Evolutionary conservation across 2,113 vertebrate genomes (phyloP).

Genomic region (Phyllostomus discolor): DNA sequence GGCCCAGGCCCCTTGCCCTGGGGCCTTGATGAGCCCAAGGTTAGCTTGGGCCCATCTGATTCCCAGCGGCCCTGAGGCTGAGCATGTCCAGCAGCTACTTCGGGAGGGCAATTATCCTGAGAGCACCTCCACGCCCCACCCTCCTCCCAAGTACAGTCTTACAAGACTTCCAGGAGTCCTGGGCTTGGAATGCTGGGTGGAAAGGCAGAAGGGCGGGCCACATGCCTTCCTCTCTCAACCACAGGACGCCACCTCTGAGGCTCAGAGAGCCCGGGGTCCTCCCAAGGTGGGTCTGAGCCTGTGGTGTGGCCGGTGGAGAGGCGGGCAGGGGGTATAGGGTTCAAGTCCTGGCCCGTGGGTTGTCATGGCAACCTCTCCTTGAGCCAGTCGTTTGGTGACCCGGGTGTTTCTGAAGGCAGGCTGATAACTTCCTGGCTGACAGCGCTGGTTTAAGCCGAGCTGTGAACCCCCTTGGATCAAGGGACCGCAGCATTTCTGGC

Average conservation of each 20-base stretch:
- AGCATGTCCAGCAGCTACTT: constrained; percentile 38
- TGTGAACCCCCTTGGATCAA: not conserved
- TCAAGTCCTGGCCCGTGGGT: constrained; percentile 3
- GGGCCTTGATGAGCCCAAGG: not conserved
- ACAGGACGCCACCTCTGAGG: not conserved
- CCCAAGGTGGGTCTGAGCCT: not conserved
- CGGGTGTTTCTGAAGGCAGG: not conserved
- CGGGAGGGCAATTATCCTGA: constrained; percentile 16
- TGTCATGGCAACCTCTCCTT: constrained; percentile 42
- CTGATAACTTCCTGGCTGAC: not conserved
- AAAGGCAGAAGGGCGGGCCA: not conserved
- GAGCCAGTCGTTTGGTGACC: not conserved
- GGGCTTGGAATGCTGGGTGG: not conserved
- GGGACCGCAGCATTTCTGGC: not conserved
- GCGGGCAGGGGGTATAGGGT: too few species aligned
- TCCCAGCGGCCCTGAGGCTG: not conserved
- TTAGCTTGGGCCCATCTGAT: constrained; percentile 21
- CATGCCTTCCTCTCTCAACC: not conserved
- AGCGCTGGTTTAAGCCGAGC: not conserved
- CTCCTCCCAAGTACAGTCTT: not conserved
- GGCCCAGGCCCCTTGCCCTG: not conserved
- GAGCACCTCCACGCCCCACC: not conserved
- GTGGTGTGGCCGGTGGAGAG: too few species aligned
- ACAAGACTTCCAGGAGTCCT: not conserved
- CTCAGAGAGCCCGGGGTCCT: not conserved